Base-by-base conservation (phyloP, 2,797 vertebrate genomes). In the Erpetoichthys calabaricus region DNA sequence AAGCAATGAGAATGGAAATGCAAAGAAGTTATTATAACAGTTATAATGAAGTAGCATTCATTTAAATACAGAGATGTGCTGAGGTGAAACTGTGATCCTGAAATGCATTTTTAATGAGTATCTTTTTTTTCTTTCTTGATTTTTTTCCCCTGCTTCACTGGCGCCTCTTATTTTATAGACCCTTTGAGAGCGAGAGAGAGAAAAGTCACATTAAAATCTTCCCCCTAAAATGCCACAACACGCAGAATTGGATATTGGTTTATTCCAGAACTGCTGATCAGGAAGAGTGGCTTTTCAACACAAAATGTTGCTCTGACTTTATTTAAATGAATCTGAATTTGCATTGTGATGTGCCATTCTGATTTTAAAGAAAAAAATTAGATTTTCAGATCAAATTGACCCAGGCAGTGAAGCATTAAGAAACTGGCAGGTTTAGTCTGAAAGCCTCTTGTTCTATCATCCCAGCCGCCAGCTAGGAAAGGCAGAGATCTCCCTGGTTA, bases 41-140 rank as follows among this genome's bases (percentile, higher is more conserved):
- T 91, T 91, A 94, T 96, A 96, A 97, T 95, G 91, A 98, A 97
- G 88, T 89, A 92, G 86, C 91, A 92, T 90, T 92, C 87, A 93
- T 97, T 98, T 97, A 94, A 95, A 97, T 95, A 92, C 90, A 96
- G 92, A 83, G 96, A 95, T 96, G 94, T 92, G 92, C 89, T 90
- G 86, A 90, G 89, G 87, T 91, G 89, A 91, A 89, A 89, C 90
- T 91, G 87, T 90, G 90, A 92, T 95, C 91, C 92, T 90, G 91
- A 98, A 98, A 99, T 99, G 94, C 94, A 92, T 99, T 97, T 99
- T 99, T 98, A 99, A 99, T 98, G 92, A 98, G 91, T 94, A 92
- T 91, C 88, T 89, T 85, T 93, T 94, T 92, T 91, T 77, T 49
- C 6, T 82, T 25, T 25, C 25, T 25, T 25, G 25, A 82, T 79